Evolutionary conservation across 2,797 vertebrate species (phyloP), one percentile per base, ranked within the genome.

Genomic region (Sebastolobus altivelis): DNA sequence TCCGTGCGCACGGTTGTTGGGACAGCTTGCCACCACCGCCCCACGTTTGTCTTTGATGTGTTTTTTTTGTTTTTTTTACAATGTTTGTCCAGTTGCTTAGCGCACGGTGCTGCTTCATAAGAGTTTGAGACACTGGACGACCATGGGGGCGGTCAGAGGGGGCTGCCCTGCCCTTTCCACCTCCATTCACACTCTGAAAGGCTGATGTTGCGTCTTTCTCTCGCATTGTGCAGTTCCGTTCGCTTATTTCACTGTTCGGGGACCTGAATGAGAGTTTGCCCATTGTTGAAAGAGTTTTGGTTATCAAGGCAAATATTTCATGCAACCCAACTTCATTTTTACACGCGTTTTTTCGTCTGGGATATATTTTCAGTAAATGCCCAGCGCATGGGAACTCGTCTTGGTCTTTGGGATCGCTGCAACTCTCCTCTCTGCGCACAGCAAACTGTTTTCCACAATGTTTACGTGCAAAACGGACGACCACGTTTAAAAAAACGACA

Each of bases 81-180:
- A 91, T 96, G 96, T 96, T 97, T 96, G 96, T 95, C 94, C 96
- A 97, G 96, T 94, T 95, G 96, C 90, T 95, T 81, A 77, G 94
- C 71, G 88, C 93, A 89, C 81, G 90, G 90, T 83, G 80, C 82
- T 74, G 90, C 91, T 93, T 92, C 89, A 89, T 94, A 94, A 95
- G 94, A 84, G 86, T 93, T 90, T 90, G 81, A 92, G 93, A 91
- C 93, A 72, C 82, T 85, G 93, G 84, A 69, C 80, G 88, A 75
- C 18, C 82, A 29, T 66, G 91, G 93, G 90, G 94, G 94, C 88
- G 94, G 93, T 89, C 86, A 92, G 89, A 83, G 89, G 91, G 58
- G 85, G 84, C 86, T 92, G 91, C 93, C 93, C 93, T 92, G 91
- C 93, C 93, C 93, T 92, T 71, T 93, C 92, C 91, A 91, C 89